Conservation (phyloP, 1,140 invertebrate species). For the Eueides isabella region DNA sequence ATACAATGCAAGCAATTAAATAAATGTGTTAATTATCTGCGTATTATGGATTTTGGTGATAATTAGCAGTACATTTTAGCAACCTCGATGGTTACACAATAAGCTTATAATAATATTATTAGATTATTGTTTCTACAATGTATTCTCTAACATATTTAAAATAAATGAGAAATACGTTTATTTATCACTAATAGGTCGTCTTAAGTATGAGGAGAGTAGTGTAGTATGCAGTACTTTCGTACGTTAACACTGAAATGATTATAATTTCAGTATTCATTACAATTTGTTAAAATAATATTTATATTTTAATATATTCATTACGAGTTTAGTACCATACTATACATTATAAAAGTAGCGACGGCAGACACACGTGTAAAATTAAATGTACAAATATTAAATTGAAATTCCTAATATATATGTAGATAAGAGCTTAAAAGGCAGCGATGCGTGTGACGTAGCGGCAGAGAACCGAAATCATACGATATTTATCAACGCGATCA, state of each 20-base stretch:
- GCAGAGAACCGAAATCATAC: conserved; percentile 16
- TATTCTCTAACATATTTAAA: background rate
- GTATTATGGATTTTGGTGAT: background rate
- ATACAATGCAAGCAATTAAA: background rate
- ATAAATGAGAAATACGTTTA: background rate
- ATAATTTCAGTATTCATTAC: no score
- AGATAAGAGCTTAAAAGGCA: conserved; percentile 34
- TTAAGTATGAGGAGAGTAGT: no score
- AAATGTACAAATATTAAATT: conserved; percentile 24
- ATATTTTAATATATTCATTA: background rate
- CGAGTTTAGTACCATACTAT: background rate
- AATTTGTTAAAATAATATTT: no score
- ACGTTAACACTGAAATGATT: background rate
- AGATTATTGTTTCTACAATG: background rate
- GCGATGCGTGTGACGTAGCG: conserved; percentile 31
- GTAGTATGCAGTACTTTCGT: background rate
- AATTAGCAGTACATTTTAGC: background rate
- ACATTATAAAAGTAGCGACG: background rate
- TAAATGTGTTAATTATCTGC: no score
- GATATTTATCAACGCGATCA: conserved; percentile 28
- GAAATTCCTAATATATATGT: conserved; percentile 25
- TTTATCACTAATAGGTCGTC: no score
- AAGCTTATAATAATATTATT: no score
- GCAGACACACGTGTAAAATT: conserved; percentile 19
- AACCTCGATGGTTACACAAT: background rate